Evolutionary conservation across 2,113 vertebrate genomes (phyloP), one percentile per base, ranked within the genome.

Genomic region (Sebastes schlegelii): DNA sequence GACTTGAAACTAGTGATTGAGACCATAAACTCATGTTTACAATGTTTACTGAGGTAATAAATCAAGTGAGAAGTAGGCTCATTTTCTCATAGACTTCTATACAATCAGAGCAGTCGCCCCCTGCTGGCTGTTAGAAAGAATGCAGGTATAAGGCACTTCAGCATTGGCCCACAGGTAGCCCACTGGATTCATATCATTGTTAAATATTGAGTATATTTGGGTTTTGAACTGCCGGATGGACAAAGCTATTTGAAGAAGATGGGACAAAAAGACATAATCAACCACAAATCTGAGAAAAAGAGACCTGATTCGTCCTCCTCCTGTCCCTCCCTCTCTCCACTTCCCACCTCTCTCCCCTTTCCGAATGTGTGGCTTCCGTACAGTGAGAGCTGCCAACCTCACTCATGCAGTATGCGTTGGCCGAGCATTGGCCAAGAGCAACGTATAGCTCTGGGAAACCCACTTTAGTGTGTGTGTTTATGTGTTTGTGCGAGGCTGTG

Each of bases 401-500:
- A 52, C 75, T 81, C 68, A 48, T 69, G 74, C 40, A 73, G 68
- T 77, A 78, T 66, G 57, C 58, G 74, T 54, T 65, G 9, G 61
- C 62, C n/a, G 3, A 61, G 72, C 60, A 21, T 49, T 60, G 65
- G 88, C 88, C 80, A 87, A 87, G 77, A 83, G 83, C 75, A 85
- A 77, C 26, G 77, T 85, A 83, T 79, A 79, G 48, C 80, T 88
- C 69, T 80, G 74, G 77, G 75, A 68, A 79, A 64, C 57, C 71
- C 77, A 86, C 89, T 86, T 86, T 72, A 34, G 55, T 73, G 70
- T 76, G 74, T 91, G 79, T 86, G 76, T 90, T 80, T 88, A 77
- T 89, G 76, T 89, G 86, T 90, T 82, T 92, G 78, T 85, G 87
- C 4, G 71, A 76, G 70, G 73, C 70, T 84, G 82, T 79, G 87